Conservation (phyloP, 2,797 vertebrate genomes). For the Paramormyrops hopkinsi region DNA sequence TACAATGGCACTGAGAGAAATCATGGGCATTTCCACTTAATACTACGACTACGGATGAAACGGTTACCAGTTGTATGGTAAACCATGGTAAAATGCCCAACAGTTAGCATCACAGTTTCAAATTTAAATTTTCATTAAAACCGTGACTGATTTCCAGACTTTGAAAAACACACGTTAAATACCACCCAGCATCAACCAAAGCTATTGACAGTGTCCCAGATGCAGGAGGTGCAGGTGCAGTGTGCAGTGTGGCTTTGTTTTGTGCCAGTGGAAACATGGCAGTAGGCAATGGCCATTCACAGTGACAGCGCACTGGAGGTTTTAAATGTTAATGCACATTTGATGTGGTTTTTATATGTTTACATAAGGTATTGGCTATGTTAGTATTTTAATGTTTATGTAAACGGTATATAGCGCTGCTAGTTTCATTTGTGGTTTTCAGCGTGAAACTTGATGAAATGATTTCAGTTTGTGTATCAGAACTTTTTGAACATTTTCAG, state of each 20-base stretch:
- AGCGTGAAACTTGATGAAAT: not conserved
- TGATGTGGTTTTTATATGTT: not conserved
- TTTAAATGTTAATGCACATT: not conserved
- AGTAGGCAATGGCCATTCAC: not conserved
- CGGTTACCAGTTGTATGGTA: not conserved
- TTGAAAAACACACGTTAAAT: not conserved
- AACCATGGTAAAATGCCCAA: not conserved
- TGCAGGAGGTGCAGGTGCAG: not conserved
- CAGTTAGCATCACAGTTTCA: not conserved
- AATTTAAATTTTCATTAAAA: not conserved
- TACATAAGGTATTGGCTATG: not conserved
- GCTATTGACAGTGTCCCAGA: not conserved
- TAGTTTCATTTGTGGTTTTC: not conserved
- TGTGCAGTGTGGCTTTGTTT: not conserved
- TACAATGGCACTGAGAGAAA: constrained; percentile 33
- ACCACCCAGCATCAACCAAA: not conserved
- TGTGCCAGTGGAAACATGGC: not conserved
- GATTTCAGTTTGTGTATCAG: not conserved
- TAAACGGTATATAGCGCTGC: not conserved
- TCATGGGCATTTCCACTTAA: not conserved
- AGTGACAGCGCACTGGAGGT: not conserved
- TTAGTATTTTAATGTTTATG: not conserved
- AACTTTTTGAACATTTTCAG: not conserved
- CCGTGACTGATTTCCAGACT: not conserved
- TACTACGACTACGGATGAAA: not conserved